A percentile compares a stretch with the other conserved stretches of the same genome.
These are phyloP conservation scores for Orientallactaga sibirica DNA, from an alignment of 2,797 vertebrate species.

Conservation along the genomic window DNA sequence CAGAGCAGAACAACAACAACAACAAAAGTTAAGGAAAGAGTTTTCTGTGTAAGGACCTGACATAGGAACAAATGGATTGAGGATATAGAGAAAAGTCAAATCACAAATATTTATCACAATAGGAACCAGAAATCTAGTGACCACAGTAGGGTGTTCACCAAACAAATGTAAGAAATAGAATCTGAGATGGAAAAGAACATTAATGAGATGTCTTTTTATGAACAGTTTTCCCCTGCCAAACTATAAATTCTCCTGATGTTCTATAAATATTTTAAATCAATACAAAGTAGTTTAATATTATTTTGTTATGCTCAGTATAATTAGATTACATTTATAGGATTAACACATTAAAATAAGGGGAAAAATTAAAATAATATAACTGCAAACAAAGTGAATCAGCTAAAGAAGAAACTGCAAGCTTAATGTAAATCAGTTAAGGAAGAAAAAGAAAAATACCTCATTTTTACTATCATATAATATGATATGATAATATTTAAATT, in stretches of 20 bases:
- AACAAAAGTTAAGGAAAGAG: not conserved
- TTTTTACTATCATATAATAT: not conserved
- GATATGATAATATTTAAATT: not conserved
- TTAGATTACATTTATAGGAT: not conserved
- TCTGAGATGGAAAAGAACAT: not conserved
- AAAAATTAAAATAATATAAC: not conserved
- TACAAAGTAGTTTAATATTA: not conserved
- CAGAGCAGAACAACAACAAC: not conserved
- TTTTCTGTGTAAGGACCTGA: not conserved
- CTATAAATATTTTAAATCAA: not conserved
- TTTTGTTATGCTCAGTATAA: not conserved
- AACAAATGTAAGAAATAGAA: not conserved
- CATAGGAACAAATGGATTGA: not conserved
- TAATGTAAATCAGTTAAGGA: not conserved
- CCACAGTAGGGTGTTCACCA: not conserved
- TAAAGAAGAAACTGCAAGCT: no score
- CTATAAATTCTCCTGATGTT: not conserved
- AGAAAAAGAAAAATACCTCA: not conserved
- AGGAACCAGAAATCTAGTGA: not conserved
- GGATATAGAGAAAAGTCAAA: not conserved
- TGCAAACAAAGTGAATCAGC: no score
- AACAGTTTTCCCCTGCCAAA: not conserved
- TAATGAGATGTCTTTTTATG: not conserved
- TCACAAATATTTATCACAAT: not conserved
- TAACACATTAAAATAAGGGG: conserved; percentile 45